phyloP scores from a whole-genome alignment of 2,888 invertebrate species.

The Drosophila subsilvestris region DNA sequence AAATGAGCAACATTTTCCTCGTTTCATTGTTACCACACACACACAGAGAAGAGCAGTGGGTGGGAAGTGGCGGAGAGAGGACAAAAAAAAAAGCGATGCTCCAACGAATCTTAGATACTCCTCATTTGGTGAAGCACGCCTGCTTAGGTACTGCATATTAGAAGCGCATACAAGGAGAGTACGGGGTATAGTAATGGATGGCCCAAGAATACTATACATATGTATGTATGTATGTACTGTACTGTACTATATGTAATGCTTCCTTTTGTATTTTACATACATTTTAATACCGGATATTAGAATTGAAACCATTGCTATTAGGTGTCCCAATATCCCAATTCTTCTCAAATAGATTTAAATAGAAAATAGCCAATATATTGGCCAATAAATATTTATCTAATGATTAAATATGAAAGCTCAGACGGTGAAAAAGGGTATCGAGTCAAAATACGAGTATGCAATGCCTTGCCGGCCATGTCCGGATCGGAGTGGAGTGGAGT shows the following conservation, averaged over 20 bases:
- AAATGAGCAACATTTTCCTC: slow-evolving; percentile 73
- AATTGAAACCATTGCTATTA: no score
- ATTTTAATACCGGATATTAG: no score
- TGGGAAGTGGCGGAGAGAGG: neutral
- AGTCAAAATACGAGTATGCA: slow-evolving; percentile 58
- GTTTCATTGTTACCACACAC: slow-evolving; percentile 72
- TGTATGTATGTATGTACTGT: no score
- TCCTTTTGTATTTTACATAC: no score
- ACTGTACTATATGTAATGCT: no score
- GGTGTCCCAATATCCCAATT: no score
- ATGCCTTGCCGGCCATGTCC: slow-evolving; percentile 49
- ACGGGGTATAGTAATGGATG: no score
- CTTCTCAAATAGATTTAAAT: no score
- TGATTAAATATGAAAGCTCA: neutral
- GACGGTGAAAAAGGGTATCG: slow-evolving; percentile 11
- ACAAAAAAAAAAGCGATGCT: neutral
- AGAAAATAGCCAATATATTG: no score
- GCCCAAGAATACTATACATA: neutral
- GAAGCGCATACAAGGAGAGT: neutral
- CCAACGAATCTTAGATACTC: slow-evolving; percentile 5
- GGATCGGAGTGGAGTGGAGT: slow-evolving; percentile 1
- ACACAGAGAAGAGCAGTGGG: slow-evolving; percentile 17
- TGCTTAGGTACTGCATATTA: neutral
- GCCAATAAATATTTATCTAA: no score
- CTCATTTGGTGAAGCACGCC: neutral